A percentile compares a stretch with the other conserved stretches of the same genome.
phyloP scores from a whole-genome alignment of 1,140 invertebrate species.

The Drosophila tropicalis region DNA sequence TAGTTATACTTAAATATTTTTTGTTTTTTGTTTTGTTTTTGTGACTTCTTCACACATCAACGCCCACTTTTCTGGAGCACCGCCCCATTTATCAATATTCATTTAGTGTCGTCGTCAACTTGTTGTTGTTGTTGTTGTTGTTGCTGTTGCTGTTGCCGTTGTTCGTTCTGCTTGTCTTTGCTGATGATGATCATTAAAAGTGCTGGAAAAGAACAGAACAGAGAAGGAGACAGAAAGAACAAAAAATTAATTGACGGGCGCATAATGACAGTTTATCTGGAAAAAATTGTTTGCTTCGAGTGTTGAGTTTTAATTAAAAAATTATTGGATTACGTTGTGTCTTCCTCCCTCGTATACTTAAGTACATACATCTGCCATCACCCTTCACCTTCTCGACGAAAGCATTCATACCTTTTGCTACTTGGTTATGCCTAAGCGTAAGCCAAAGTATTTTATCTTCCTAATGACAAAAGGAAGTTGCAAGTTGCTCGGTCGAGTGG shows the following conservation, averaged over 20 bases:
- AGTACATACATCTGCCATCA: not conserved
- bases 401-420: slow-evolving; percentile 54
- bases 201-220: slow-evolving; percentile 16
- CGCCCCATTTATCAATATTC: slow-evolving; percentile 82
- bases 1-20: slow-evolving; percentile 4
- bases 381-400: not conserved
- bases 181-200: slow-evolving; percentile 76
- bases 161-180: slow-evolving; percentile 33
- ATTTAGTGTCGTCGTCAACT: slow-evolving; percentile 76
- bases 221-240: slow-evolving; percentile 38
- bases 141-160: slow-evolving; percentile 35
- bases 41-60: slow-evolving; percentile 56
- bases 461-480: slow-evolving; percentile 68
- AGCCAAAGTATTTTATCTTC: slow-evolving; percentile 82
- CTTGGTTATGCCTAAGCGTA: slow-evolving; percentile 82
- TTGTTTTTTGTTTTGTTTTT: slow-evolving; percentile 20
- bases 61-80: slow-evolving; percentile 71
- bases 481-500: slow-evolving; percentile 29
- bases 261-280: slow-evolving; percentile 82
- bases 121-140: slow-evolving; percentile 46
- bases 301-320: slow-evolving; percentile 82
- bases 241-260: slow-evolving; percentile 79
- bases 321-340: slow-evolving; percentile 79
- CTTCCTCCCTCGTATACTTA: not conserved
- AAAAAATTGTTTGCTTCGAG: slow-evolving; percentile 81